These are phyloP conservation scores for Conus betulinus DNA, from an alignment of 1,140 invertebrate genomes.

Conservation along the genomic window DNA sequence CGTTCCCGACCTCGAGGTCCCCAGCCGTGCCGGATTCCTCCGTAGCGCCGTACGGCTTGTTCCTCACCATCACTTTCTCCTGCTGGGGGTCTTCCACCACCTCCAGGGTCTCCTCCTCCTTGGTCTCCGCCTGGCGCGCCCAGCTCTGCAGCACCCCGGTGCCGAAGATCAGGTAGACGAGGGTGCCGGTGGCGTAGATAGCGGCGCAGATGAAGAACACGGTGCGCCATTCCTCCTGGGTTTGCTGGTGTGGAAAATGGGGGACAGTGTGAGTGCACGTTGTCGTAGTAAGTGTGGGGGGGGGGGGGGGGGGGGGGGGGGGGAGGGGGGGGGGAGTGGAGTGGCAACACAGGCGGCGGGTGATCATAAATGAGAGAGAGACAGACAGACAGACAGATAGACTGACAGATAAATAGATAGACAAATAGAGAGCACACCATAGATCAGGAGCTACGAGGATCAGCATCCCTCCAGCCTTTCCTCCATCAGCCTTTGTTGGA, in stretches of 20 bases:
- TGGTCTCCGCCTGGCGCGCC: constrained; percentile 17
- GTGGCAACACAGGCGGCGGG: too few relatives aligned
- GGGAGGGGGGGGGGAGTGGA: too few relatives aligned
- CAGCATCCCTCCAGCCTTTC: too few relatives aligned
- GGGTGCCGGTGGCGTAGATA: constrained; percentile 55
- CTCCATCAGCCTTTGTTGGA: too few relatives aligned
- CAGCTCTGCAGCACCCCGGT: constrained; percentile 43
- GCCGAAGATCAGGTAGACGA: constrained; percentile 57
- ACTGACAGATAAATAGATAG: too few relatives aligned
- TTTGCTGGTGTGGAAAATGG: constrained; percentile 45
- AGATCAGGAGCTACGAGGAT: too few relatives aligned
- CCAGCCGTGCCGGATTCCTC: not conserved
- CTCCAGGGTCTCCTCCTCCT: not conserved
- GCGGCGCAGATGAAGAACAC: constrained; percentile 63
- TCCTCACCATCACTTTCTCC: not conserved
- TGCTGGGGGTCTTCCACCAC: not conserved
- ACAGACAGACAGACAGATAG: too few relatives aligned
- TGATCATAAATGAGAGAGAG: too few relatives aligned
- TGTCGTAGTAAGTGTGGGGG: too few relatives aligned
- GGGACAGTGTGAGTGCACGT: too few relatives aligned
- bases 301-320: too few relatives aligned
- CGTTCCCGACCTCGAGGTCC: not conserved
- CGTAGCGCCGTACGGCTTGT: not conserved
- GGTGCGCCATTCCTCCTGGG: constrained; percentile 56
- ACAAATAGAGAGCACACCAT: too few relatives aligned